These are phyloP conservation scores for Callospermophilus lateralis DNA, from an alignment of 2,113 vertebrate genomes.

Conservation along the genomic window DNA sequence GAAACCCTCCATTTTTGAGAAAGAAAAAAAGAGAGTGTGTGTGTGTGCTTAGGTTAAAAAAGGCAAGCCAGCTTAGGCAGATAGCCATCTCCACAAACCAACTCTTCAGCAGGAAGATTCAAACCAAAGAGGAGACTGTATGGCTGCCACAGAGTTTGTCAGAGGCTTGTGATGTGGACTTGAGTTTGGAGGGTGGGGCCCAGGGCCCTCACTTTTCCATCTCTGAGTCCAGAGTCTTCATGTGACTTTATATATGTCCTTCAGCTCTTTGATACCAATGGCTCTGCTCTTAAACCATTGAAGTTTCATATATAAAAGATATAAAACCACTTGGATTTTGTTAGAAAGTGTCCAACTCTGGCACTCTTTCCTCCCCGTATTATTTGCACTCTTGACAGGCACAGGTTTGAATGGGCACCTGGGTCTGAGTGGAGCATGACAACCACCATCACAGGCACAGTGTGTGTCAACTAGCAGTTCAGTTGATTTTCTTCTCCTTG, in stretches of 20 bases:
- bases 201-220: background rate
- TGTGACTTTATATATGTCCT: background rate
- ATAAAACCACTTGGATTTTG: background rate
- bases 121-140: background rate
- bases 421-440: background rate
- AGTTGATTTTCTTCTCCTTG: background rate
- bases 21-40: too few relatives aligned
- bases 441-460: background rate
- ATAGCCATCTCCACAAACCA: background rate
- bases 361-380: background rate
- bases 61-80: background rate
- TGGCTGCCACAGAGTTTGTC: background rate
- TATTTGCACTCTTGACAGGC: conserved; percentile 29
- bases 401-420: background rate
- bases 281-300: background rate
- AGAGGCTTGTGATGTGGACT: background rate
- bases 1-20: background rate
- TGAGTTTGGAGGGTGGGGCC: background rate
- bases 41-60: too few relatives aligned
- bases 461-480: background rate
- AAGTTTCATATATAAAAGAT: conserved; percentile 54
- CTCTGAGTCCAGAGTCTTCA: background rate
- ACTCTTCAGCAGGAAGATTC: background rate
- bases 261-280: background rate
- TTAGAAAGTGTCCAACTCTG: background rate